Conservation (phyloP, 2,888 invertebrate genomes). For the Rotaria magnacalcarata region DNA sequence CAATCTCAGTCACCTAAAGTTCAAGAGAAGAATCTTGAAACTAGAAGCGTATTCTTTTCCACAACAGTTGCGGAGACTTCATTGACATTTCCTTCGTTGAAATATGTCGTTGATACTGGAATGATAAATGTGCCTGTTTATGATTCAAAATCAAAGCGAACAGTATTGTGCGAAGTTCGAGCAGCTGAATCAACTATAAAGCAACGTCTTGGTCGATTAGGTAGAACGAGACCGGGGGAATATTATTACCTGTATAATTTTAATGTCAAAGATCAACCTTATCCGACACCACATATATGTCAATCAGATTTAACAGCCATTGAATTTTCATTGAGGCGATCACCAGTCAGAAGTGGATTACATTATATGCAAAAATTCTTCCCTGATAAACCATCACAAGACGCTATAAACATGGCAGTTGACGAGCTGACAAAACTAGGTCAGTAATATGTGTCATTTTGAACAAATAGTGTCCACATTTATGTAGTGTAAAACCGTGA, state of each 20-base stretch:
- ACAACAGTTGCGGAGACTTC: background rate
- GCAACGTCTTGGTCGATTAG: background rate
- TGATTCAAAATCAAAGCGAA: background rate
- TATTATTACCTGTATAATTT: background rate
- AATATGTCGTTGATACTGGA: background rate
- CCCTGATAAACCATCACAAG: background rate
- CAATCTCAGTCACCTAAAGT: background rate
- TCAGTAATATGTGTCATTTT: too few relatives aligned
- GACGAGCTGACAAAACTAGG: too few relatives aligned
- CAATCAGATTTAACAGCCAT: background rate
- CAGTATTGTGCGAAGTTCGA: background rate
- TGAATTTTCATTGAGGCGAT: background rate
- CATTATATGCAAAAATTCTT: background rate
- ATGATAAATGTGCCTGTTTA: background rate
- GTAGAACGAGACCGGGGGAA: background rate
- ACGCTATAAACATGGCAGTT: too few relatives aligned
- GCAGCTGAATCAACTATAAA: background rate
- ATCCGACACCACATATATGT: conserved; percentile 1
- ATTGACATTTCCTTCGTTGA: background rate
- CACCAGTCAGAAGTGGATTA: background rate
- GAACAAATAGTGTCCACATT: too few relatives aligned
- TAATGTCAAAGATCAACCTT: background rate
- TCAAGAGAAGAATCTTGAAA: background rate
- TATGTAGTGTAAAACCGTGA: too few relatives aligned
- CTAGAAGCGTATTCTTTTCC: background rate